Conservation (phyloP, 2,797 vertebrate genomes). For the Mustela erminea region DNA sequence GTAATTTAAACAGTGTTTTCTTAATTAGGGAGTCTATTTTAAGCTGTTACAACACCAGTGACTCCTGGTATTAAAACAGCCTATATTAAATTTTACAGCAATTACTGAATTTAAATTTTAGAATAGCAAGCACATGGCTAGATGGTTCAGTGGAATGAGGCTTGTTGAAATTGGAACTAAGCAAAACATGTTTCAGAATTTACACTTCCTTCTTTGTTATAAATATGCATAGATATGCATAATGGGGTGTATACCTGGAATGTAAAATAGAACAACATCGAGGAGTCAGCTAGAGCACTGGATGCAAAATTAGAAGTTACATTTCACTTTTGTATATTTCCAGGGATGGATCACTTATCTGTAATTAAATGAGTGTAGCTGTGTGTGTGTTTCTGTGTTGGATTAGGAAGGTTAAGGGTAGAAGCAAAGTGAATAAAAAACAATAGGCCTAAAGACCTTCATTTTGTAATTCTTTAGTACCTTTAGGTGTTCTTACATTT, state of each 20-base stretch:
- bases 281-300: background rate
- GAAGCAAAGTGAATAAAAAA: background rate
- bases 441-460: background rate
- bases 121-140: background rate
- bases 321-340: background rate
- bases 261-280: background rate
- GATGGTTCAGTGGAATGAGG: background rate
- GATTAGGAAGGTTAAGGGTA: background rate
- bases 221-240: background rate
- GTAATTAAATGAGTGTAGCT: background rate
- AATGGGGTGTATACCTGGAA: background rate
- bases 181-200: conserved; percentile 31
- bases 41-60: background rate
- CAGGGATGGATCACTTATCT: background rate
- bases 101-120: conserved; percentile 43
- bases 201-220: background rate
- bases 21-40: conserved; percentile 51
- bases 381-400: background rate
- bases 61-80: conserved; percentile 34
- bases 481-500: background rate
- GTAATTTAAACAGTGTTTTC: conserved; percentile 51
- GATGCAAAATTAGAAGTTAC: conserved; percentile 5
- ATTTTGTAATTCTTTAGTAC: background rate
- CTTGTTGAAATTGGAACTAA: background rate
- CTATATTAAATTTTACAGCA: conserved; percentile 1